Base-by-base conservation (phyloP, 2,888 invertebrate species). In the Dynastes hyllus region DNA sequence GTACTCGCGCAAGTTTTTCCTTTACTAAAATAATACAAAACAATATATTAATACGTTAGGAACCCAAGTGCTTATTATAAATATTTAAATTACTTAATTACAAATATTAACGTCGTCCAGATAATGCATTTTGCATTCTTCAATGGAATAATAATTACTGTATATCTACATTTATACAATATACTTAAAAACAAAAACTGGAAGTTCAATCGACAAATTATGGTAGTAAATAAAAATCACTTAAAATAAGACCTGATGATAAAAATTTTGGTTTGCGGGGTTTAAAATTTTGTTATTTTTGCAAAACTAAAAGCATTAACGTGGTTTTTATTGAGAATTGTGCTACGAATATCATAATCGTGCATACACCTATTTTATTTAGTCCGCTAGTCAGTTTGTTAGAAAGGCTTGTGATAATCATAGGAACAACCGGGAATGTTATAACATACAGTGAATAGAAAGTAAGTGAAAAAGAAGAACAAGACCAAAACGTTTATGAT, bases 51-150 rank as follows among this genome's bases (percentile, higher is more conserved):
- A 87, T 87, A 88, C 88, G 87, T 88, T 88, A 88, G 89, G 88
- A 89, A 88, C 88, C 63, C 88, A 87, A 88, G 88, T 88, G 88
- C 87, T 88, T 88, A 87, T 86, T 73, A 85, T 85, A 86, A 86
- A 85, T 87, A 86, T 87, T 87, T 86, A 85, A 86, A 86, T 86
- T 87, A 86, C 85, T 78, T 80, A 78, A 78, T 70, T 80, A 67
- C 67, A 78, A 78, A 84, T 83, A 83, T 87, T 86, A 87, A 86
- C 87, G 84, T 73, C 78, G 77, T 78, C 75, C 75, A 78, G 73
- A 78, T 86, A 86, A 85, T 85, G 83, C 82, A 82, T 78, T 81
- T 81, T 82, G 83, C 86, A 85, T 86, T 84, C 40, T 84, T 86
- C 84, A 86, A 85, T 86, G 87, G 86, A 87, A 87, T 86, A 86